These are phyloP conservation scores for Engystomops pustulosus DNA, from an alignment of 2,113 vertebrate species.

Conservation along the genomic window DNA sequence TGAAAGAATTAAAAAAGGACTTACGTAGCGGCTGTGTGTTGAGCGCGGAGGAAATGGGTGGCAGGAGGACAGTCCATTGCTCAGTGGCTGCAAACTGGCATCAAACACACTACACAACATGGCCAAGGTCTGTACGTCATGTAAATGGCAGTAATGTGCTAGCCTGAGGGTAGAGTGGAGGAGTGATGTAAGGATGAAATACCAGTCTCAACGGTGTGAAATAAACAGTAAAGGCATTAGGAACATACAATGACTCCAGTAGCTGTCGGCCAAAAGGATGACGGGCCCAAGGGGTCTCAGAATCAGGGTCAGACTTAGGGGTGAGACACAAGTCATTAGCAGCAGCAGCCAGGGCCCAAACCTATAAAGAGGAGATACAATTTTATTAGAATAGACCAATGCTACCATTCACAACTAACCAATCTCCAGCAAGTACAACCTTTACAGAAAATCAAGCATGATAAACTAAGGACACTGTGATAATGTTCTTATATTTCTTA, in stretches of 20 bases:
- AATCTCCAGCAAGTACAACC: background rate
- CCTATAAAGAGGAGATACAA: slow-evolving; percentile 72
- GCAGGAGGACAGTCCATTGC: slow-evolving; percentile 70
- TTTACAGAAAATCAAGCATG: too few species aligned
- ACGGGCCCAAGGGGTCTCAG: slow-evolving; percentile 93
- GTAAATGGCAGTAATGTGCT: slow-evolving; percentile 94
- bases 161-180: slow-evolving; percentile 72
- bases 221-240: background rate
- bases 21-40: slow-evolving; percentile 86
- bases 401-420: background rate
- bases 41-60: slow-evolving; percentile 78
- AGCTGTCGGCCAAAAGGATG: slow-evolving; percentile 96
- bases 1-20: slow-evolving; percentile 44
- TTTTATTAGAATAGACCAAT: background rate
- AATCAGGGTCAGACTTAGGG: slow-evolving; percentile 91
- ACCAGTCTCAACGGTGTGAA: background rate
- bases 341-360: slow-evolving; percentile 94
- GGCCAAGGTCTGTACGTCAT: slow-evolving; percentile 93
- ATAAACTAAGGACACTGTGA: too few species aligned
- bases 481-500: too few species aligned
- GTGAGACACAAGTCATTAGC: slow-evolving; percentile 89
- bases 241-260: slow-evolving; percentile 91
- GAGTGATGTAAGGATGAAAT: background rate
- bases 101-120: slow-evolving; percentile 96
- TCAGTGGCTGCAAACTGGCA: slow-evolving; percentile 82